These are phyloP conservation scores for Amblyornis subalaris DNA, from an alignment of 2,113 vertebrate species.

Conservation along the genomic window DNA sequence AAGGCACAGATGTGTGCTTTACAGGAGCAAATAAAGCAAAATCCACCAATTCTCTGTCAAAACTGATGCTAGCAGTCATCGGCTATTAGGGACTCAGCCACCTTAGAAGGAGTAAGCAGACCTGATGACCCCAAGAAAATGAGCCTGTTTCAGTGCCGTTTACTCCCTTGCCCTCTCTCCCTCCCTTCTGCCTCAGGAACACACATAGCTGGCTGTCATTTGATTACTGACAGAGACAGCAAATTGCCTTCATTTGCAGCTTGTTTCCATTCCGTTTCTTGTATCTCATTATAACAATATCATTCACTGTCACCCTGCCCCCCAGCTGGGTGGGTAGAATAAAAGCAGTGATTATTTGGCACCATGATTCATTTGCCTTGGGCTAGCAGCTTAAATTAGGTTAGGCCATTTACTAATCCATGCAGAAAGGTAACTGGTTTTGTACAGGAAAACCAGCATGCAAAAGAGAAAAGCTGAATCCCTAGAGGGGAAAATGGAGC, in stretches of 20 bases:
- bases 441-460: neutral
- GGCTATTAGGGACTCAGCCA: neutral
- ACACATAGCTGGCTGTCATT: neutral
- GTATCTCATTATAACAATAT: slow-evolving; percentile 48
- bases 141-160: neutral
- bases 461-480: neutral
- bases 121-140: neutral
- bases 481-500: neutral
- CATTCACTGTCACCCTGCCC: neutral
- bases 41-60: neutral
- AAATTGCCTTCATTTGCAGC: slow-evolving; percentile 58
- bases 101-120: neutral
- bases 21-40: neutral
- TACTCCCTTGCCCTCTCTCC: neutral
- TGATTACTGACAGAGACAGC: slow-evolving; percentile 16
- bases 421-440: slow-evolving; percentile 21
- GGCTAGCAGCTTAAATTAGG: slow-evolving; percentile 49
- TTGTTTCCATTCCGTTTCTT: slow-evolving; percentile 45
- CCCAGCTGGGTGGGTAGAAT: neutral
- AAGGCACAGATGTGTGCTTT: neutral
- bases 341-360: slow-evolving; percentile 33
- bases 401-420: slow-evolving; percentile 44
- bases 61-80: neutral
- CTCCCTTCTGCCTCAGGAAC: neutral
- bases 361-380: slow-evolving; percentile 44